Evolutionary conservation across 1,140 invertebrate genomes (phyloP), one percentile per base, ranked within the genome.

Genomic region (Drosophila sp.): DNA sequence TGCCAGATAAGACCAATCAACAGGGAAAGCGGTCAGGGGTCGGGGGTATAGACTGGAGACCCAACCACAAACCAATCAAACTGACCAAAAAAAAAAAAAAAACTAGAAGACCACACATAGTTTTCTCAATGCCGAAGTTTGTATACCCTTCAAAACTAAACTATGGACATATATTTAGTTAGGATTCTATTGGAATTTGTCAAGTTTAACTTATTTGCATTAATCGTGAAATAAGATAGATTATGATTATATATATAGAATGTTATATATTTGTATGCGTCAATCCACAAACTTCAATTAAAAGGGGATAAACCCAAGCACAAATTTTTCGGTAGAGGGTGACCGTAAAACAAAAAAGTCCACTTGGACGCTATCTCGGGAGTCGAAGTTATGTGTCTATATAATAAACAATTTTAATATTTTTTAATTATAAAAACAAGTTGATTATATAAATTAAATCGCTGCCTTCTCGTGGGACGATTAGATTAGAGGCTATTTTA

Each of bases 391-490:
- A 65, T 76, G 72, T 41, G 76, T 77, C 63, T 74, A 65, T 71
- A 74, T 71, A 78, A 90, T 89, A 84, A 83, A 90, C 79, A 83
- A 90, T 80, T 90, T 90, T 87, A 90, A 90, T 90, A 90, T 84
- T 84, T 90, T 90, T 89, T 89, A 90, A 90, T 90, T 90, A 90
- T 76, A 78, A 89, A 90, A 90, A 90, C 87, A 90, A 70, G 72
- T 74, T 91, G 80, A 90, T 90, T 91, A 89, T 90, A 90, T 90
- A 90, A 91, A 90, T 90, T 85, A 90, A 90, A 90, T 90, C 87
- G 87, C 80, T 64, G 86, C 74, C 67, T 60, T 62, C 32, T 57
- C 57, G 35, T 27, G 44, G 17, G 17, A 6, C 25, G 87, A 90
- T 90, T 81, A 90, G 87, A 90, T 90, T 77, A 72, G 65, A 62